Base-by-base conservation (phyloP, 2,888 invertebrate genomes). In the Microdon myrmicae region DNA sequence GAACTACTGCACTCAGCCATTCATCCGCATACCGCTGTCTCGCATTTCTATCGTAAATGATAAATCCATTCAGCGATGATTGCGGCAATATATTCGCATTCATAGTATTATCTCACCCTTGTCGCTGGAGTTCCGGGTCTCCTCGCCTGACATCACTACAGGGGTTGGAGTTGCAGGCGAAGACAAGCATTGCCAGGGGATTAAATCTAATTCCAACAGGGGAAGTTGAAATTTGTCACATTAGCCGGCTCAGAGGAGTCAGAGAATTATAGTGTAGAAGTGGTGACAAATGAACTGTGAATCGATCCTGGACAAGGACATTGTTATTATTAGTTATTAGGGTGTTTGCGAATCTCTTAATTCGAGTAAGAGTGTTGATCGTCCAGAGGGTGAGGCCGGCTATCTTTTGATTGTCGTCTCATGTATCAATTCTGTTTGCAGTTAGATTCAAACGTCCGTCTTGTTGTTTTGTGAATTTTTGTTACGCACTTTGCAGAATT, bases 201-300 rank as follows among this genome's bases (percentile, higher is more conserved):
- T 32, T 54, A 54, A 66, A 66, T 59, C 66, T 53, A 59, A 59
- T 66, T 66, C 17, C 39, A 43, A 43, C 38, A 59, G 37, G 54
- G 66, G 59, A 66, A 47, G 66, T 44, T 54, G 54, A 59, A 64
- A 66, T 66, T 66, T 66, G 66, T 59, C 59, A 66, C 66, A 59
- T 66, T 49, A 66, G 59, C 44, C 53, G 54, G 48, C 53, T 54
- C 48, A 47, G 16, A 48, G 53, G 47, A 58, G 38, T n/a, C n/a
- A 38, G 34, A 32, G 53, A 34, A 49, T 51, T 47, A 64, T 22
- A 37, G 41, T 28, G 22, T 34, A 44, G 54, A 48, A 44, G 49
- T 38, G 49, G 38, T 25, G 19, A 55, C 49, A 61, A 45, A 56
- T 61, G 45, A 49, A 56, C 49, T 56, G 55, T 51, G 39, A 49